Base-by-base conservation (phyloP, 2,888 invertebrate genomes). In the Glaucopsyche alexis region DNA sequence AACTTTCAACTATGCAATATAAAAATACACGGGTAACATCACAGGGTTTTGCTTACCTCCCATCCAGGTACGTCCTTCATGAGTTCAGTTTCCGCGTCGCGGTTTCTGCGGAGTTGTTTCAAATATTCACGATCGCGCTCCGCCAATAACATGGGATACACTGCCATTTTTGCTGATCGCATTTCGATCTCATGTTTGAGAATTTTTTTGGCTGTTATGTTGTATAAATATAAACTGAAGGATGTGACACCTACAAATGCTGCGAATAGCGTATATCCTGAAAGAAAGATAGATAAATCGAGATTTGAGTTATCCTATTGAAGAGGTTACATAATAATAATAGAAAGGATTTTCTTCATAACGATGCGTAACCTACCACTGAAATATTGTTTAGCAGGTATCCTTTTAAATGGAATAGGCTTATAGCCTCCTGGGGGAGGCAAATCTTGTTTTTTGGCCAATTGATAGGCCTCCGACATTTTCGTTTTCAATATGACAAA, bases 351-450 rank as follows among this genome's bases (percentile, higher is more conserved):
- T 45, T n/a, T 66, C 11, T 16, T 29, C 49, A 7, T 29, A 13
- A 19, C 6, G 49, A 29, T 72, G 50, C 11, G 40, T 52, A 72
- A 81, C 88, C 86, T 91, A 96, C 97, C 96, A 79, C 94, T 94
- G 77, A 96, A 95, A 82, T 94, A 95, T 75, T 92, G 87, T 87
- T 94, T 96, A n/a, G 96, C 95, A 49, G 96, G 96, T 67, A 96
- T 87, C 81, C 97, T 94, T 79, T 94, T 94, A 83, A 89, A 96
- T 69, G 94, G 94, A 77, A 98, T 96, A 29, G 96, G 94, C 78
- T 94, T 94, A 87, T 98, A 99, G 79, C 99, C 99, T 84, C 98
- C 98, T 73, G 94, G 90, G 76, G 99, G 99, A 83, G 99, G 99
- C 94, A 99, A 94, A 91, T 99, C 99, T 91, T 99, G 99, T 83